These are phyloP conservation scores for Drosophila siamana DNA, from an alignment of 2,888 invertebrate genomes.

Conservation along the genomic window DNA sequence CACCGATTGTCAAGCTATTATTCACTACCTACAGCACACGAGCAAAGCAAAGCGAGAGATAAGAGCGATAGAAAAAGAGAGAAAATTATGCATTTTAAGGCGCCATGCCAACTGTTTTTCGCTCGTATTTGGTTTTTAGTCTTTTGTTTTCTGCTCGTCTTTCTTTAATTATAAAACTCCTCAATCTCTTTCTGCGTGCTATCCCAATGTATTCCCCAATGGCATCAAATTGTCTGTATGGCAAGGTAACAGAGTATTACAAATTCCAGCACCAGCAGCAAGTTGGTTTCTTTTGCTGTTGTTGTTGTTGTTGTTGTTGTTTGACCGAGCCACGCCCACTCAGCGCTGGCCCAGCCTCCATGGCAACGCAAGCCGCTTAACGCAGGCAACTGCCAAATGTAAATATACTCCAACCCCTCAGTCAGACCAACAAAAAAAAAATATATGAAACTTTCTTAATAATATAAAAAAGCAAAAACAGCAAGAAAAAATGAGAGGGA, in stretches of 20 bases:
- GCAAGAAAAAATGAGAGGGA: constrained; percentile 15
- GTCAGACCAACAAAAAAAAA: constrained; percentile 61
- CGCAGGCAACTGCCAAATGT: constrained; percentile 80
- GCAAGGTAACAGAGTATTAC: constrained; percentile 78
- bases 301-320: background rate
- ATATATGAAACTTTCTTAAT: constrained; percentile 78
- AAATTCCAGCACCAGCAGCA: constrained; percentile 72
- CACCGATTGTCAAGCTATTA: background rate
- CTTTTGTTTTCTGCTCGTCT: constrained; percentile 57
- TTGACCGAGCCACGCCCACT: constrained; percentile 52
- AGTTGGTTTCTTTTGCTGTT: constrained; percentile 25
- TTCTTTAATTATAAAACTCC: constrained; percentile 74
- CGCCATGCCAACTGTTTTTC: constrained; percentile 71
- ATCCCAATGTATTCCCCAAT: constrained; percentile 43
- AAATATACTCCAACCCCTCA: constrained; percentile 73
- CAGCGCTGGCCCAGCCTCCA: constrained; percentile 35
- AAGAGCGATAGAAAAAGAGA: no score
- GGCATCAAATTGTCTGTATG: constrained; percentile 73
- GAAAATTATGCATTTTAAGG: constrained; percentile 28
- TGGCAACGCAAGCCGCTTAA: constrained; percentile 79
- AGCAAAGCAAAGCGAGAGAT: no score
- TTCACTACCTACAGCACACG: background rate
- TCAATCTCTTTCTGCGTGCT: background rate
- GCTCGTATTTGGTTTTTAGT: constrained; percentile 55
- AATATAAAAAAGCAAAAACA: constrained; percentile 60